Evolutionary conservation across 2,113 vertebrate species (phyloP).

Genomic region (Tretioscincus oriximinensis): DNA sequence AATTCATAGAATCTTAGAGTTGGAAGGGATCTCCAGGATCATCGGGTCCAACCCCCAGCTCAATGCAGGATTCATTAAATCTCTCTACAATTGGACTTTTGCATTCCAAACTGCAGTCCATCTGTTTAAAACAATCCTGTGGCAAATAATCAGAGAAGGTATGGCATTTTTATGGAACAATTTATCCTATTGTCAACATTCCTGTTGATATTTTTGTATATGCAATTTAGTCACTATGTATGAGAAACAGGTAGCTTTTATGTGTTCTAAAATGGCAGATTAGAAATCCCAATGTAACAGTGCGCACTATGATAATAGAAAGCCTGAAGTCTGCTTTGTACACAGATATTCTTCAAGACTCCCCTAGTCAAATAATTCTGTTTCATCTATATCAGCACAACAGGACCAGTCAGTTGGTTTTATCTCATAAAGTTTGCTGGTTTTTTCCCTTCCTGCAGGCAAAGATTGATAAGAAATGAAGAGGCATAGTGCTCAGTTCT

Average conservation of each 20-base stretch:
- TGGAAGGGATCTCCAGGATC: too few species aligned
- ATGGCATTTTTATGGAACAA: too few species aligned
- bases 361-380: not conserved
- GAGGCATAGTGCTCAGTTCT: conserved; percentile 14
- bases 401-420: not conserved
- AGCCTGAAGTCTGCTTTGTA: not conserved
- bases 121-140: too few species aligned
- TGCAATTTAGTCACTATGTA: not conserved
- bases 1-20: too few species aligned
- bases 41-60: too few species aligned
- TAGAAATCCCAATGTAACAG: not conserved
- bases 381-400: not conserved
- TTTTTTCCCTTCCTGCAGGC: not conserved
- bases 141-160: too few species aligned
- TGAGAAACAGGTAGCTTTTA: not conserved
- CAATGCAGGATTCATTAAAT: too few species aligned
- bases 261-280: not conserved
- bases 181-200: too few species aligned
- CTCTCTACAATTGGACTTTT: too few species aligned
- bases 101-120: too few species aligned
- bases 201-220: not conserved
- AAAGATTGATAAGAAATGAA: conserved; percentile 33
- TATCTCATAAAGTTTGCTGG: conserved; percentile 22
- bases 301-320: not conserved
- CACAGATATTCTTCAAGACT: not conserved